Evolutionary conservation across 2,113 vertebrate genomes (phyloP), one percentile per base, ranked within the genome.

Genomic region (Rhinoderma darwinii): DNA sequence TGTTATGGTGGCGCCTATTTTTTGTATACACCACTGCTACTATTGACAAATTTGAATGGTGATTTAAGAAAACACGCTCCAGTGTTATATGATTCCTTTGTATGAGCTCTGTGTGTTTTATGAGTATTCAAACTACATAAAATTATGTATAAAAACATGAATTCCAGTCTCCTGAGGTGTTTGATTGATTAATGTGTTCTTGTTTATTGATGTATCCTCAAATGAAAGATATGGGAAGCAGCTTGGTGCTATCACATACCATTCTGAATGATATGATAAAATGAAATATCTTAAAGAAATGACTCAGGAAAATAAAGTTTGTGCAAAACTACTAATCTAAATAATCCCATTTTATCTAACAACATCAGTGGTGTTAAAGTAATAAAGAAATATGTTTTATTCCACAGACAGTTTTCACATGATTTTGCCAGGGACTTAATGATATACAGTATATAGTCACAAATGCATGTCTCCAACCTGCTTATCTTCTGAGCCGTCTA

Each of bases 41-140:
- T 12, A 66, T 6, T 88, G 88, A 77, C 79, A 78, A 88, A 80
- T 87, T 91, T 90, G 90, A 88, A 86, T 86, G 85, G 90, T 88
- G 86, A 74, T 79, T 73, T 25, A 88, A 89, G 82, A 88, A 15
- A 0, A 89, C 85, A 89, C 88, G 39, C 66, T 89, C 59, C 82
- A 77, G 59, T 30, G 27, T 82, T 78, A 68, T 39, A 15, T 66
- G 88, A 91, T 88, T 90, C 90, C 84, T 89, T 91, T 80, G 39
- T 72, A 83, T 35, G 30, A 68, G 59, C 89, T 86, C 88, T 27
- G 37, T 63, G n/a, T 88, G 70, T 63, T 86, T 84, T 89, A 81
- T 51, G 68, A 89, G 83, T 87, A 83, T 89, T 43, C 84, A 90
- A 87, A 87, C 4, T 83, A 88, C 82, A 50, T 61, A 44, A 5